phyloP scores from a whole-genome alignment of 2,797 vertebrate genomes.

The Arctocebus calabarensis region DNA sequence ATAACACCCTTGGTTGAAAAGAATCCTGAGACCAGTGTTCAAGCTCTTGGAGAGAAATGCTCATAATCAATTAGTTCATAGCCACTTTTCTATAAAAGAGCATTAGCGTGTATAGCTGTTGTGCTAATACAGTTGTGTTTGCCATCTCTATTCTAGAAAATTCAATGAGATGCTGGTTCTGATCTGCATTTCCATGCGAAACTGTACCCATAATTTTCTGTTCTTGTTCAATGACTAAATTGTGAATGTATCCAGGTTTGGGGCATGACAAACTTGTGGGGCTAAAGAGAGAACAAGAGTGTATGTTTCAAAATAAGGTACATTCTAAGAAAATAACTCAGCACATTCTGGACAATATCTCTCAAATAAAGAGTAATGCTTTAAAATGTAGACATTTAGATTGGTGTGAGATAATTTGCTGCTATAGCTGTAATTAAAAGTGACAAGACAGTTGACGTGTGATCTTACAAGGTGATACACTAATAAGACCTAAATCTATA shows the following conservation, averaged over 20 bases:
- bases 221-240: neutral
- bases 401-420: slow-evolving; percentile 56
- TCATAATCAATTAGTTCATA: neutral
- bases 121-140: neutral
- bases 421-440: slow-evolving; percentile 63
- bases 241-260: neutral
- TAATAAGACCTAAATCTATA: slow-evolving; percentile 37
- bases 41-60: neutral
- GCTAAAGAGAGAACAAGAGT: slow-evolving; percentile 6
- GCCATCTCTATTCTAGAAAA: slow-evolving; percentile 1
- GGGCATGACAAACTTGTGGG: neutral
- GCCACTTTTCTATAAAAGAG: neutral
- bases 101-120: neutral
- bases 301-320: neutral
- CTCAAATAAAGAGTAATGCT: slow-evolving; percentile 36
- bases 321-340: slow-evolving; percentile 36
- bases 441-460: slow-evolving; percentile 58
- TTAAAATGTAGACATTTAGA: slow-evolving; percentile 55
- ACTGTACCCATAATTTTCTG: slow-evolving; percentile 1
- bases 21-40: neutral
- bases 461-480: slow-evolving; percentile 55
- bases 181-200: neutral
- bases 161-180: neutral
- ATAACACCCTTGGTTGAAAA: neutral
- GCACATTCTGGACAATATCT: neutral